Evolutionary conservation across 1,140 invertebrate genomes (phyloP).

Genomic region (Subanguina moxae): DNA sequence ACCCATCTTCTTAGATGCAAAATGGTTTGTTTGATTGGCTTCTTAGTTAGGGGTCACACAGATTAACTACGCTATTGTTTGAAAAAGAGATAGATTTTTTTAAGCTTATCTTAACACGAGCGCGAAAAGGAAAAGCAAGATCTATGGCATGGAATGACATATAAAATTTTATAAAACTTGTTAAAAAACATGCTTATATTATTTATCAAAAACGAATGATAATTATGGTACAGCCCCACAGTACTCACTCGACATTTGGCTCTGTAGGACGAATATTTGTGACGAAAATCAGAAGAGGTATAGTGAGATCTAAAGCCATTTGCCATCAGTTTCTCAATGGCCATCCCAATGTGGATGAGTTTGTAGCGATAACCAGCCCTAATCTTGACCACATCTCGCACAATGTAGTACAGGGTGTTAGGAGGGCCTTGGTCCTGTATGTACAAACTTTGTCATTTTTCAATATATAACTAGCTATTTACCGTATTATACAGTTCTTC

Average conservation of each 20-base stretch:
- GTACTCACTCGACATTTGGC: slow-evolving; percentile 22
- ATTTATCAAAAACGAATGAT: background rate
- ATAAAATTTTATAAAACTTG: too few relatives aligned
- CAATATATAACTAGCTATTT: slow-evolving; percentile 63
- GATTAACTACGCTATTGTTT: too few relatives aligned
- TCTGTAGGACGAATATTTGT: slow-evolving; percentile 73
- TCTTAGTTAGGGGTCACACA: too few relatives aligned
- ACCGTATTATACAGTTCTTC: slow-evolving; percentile 94
- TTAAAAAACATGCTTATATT: too few relatives aligned
- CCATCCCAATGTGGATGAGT: slow-evolving; percentile 87
- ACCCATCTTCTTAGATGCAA: too few relatives aligned
- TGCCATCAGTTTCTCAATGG: slow-evolving; percentile 94
- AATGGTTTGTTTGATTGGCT: too few relatives aligned
- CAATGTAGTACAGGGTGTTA: slow-evolving; percentile 26
- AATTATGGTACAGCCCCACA: background rate
- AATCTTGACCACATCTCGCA: slow-evolving; percentile 31
- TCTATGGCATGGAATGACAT: too few relatives aligned
- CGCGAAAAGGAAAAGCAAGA: too few relatives aligned
- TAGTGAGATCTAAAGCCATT: slow-evolving; percentile 88
- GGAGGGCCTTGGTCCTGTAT: background rate
- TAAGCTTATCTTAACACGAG: too few relatives aligned
- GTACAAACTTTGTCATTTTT: background rate
- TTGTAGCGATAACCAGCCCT: slow-evolving; percentile 27
- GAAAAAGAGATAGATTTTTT: too few relatives aligned
- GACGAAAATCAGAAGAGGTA: slow-evolving; percentile 82